These are phyloP conservation scores for Theretra japonica DNA, from an alignment of 2,888 invertebrate species.

Conservation along the genomic window DNA sequence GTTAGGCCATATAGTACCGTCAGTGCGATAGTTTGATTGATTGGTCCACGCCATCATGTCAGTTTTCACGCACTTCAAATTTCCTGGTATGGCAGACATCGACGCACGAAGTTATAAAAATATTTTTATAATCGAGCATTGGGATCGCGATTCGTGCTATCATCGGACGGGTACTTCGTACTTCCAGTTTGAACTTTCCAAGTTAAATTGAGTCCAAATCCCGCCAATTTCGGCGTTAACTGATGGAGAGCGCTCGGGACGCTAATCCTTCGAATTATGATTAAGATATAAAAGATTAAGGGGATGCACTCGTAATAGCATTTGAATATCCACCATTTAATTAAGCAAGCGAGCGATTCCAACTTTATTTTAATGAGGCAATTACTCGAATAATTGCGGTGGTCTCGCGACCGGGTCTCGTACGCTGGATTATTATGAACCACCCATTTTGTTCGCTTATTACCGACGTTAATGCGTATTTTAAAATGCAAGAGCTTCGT, in stretches of 20 bases:
- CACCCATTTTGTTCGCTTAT: slow-evolving; percentile 41
- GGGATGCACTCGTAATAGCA: slow-evolving; percentile 21
- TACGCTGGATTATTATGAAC: slow-evolving; percentile 36
- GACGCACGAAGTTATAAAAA: too few relatives aligned
- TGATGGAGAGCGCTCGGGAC: too few relatives aligned
- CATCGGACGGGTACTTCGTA: not conserved
- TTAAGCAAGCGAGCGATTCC: slow-evolving; percentile 28
- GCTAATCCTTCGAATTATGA: not conserved
- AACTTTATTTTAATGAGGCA: slow-evolving; percentile 44
- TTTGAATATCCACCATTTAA: slow-evolving; percentile 31
- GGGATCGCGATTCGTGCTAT: too few relatives aligned
- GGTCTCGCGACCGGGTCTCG: slow-evolving; percentile 30
- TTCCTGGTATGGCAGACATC: too few relatives aligned
- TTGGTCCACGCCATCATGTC: too few relatives aligned
- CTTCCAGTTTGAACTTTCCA: not conserved
- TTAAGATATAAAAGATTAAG: slow-evolving; percentile 15
- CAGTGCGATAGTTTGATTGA: too few relatives aligned
- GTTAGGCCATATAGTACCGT: too few relatives aligned
- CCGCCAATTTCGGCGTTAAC: too few relatives aligned
- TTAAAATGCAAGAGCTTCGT: slow-evolving; percentile 35
- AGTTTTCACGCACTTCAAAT: too few relatives aligned
- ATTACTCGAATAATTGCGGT: slow-evolving; percentile 46
- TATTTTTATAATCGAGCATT: too few relatives aligned
- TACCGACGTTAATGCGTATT: slow-evolving; percentile 34
- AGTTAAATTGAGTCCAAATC: not conserved